Conservation (phyloP, 1,140 invertebrate genomes). For the Elymnias hypermnestra region DNA sequence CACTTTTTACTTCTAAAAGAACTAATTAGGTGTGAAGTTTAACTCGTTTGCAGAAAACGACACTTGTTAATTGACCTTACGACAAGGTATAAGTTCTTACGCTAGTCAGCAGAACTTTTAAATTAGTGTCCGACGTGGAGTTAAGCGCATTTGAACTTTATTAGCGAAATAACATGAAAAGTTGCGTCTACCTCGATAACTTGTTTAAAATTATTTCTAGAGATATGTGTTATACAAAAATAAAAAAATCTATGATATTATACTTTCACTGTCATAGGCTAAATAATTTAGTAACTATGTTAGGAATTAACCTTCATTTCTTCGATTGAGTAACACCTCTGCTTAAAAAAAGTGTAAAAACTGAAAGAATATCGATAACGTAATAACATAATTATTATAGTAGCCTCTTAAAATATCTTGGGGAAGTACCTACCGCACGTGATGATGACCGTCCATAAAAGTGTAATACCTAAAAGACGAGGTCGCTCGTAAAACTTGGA, state of each 20-base stretch:
- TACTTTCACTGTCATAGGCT: too few relatives aligned
- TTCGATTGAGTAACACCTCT: too few relatives aligned
- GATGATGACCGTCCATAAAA: constrained; percentile 3
- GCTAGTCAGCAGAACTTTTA: constrained; percentile 1
- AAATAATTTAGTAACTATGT: too few relatives aligned
- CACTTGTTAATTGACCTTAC: not conserved
- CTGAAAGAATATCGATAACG: too few relatives aligned
- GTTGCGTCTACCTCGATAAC: too few relatives aligned
- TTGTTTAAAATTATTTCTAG: too few relatives aligned
- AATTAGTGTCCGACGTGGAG: not conserved
- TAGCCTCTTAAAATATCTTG: not conserved
- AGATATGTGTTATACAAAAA: too few relatives aligned
- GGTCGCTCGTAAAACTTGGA: constrained; percentile 1
- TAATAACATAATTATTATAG: too few relatives aligned
- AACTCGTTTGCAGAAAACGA: not conserved
- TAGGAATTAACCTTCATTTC: too few relatives aligned
- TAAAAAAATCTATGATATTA: too few relatives aligned
- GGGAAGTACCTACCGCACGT: not conserved
- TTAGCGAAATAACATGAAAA: too few relatives aligned
- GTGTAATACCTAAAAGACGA: constrained; percentile 2
- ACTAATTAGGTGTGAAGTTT: not conserved
- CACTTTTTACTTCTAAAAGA: not conserved
- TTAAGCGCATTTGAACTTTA: not conserved
- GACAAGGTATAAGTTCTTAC: constrained; percentile 4
- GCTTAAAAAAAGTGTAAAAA: too few relatives aligned